Evolutionary conservation across 2,113 vertebrate genomes (phyloP), one percentile per base, ranked within the genome.

Genomic region (Hymenochirus boettgeri): DNA sequence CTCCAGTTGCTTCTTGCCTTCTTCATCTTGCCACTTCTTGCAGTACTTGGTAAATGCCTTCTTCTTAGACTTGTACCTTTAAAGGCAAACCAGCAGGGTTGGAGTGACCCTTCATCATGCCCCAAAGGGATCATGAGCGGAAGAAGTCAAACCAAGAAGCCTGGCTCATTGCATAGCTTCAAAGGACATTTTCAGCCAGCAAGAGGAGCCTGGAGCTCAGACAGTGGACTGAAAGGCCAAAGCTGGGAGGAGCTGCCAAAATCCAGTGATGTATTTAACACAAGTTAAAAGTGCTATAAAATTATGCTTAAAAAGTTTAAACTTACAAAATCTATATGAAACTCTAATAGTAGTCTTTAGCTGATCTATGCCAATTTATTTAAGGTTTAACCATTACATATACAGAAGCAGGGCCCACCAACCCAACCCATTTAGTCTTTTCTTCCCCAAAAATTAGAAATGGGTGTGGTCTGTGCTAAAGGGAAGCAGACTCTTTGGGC

Each of bases 61-160:
- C 93, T 98, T 99, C 88, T 98, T 99, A 69, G 95, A 98, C 65
- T 99, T 99, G 85, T 96, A 97, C 96, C 96, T 99, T 89, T 76
- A 85, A 78, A 57, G 74, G 78, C 9, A 63, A 71, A 73, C 52
- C 74, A 79, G 70, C 23, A 88, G 70, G 85, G 72, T 82, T 78
- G 77, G 76, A 73, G 64, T 73, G 75, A 74, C 67, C 83, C 87
- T 83, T 89, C 87, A 86, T 89, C 89, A 72, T 65, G 60, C 67
- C 76, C 60, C 4, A 0, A 22, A 29, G n/a, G 0, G 46, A 64
- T 62, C 72, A 69, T 2, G 75, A 88, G 81, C 76, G 82, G 88
- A 83, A 82, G 80, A 76, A 33, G 60, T 29, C 53, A 69, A 52
- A 58, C 66, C 21, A 53, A 1, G 27, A 11, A 37, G 76, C 77